Conservation (phyloP, 1,140 invertebrate genomes). For the Lamellibrachia luymesi region DNA sequence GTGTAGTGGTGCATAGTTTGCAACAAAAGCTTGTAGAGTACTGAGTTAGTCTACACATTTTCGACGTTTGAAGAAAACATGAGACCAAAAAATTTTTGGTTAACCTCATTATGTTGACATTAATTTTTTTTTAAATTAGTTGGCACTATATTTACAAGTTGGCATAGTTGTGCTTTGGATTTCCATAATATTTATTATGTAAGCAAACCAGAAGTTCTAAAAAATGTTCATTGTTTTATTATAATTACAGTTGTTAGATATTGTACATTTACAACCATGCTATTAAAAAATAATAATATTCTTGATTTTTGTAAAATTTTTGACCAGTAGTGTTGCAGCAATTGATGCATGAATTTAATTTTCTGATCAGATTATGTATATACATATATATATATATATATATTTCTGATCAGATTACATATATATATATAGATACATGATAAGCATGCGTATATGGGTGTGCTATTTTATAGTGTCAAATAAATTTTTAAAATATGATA, state of each 20-base stretch:
- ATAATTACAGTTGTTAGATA: not conserved
- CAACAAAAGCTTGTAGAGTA: no score
- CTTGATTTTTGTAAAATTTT: not conserved
- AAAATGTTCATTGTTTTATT: no score
- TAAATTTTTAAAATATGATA: not conserved
- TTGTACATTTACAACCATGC: not conserved
- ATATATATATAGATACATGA: no score
- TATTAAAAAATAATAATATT: not conserved
- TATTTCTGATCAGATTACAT: not conserved
- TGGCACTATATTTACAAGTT: not conserved
- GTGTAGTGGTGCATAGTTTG: no score
- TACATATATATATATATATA: not conserved
- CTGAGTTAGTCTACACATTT: no score
- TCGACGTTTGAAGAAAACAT: no score
- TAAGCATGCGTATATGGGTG: no score
- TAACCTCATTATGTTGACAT: no score
- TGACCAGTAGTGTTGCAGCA: not conserved
- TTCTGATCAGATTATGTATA: slow-evolving; percentile 7
- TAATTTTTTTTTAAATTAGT: not conserved
- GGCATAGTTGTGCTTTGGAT: not conserved
- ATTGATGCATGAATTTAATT: not conserved
- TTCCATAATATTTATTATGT: no score
- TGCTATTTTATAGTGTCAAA: no score
- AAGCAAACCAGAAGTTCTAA: no score
- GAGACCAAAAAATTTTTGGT: no score